A percentile compares a stretch with the other conserved stretches of the same genome.
Conservation (phyloP, 2,113 vertebrate species). For the Ramphastos sulfuratus region DNA sequence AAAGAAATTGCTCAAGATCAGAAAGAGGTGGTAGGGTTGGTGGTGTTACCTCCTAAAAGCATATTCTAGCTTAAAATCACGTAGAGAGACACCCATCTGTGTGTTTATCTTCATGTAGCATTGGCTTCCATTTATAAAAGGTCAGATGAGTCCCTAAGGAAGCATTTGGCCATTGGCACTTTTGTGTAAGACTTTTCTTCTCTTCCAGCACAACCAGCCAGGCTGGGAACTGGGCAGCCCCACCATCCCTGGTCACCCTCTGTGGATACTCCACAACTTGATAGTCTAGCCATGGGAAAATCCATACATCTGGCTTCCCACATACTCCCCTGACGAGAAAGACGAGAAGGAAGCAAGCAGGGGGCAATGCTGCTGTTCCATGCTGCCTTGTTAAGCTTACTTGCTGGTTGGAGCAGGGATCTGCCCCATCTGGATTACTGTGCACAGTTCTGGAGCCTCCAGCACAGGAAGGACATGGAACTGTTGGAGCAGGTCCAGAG, state of each 20-base stretch:
- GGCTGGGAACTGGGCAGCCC: not conserved
- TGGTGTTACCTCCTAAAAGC: not conserved
- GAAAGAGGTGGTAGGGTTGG: not conserved
- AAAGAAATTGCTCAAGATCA: not conserved
- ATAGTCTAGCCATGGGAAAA: not conserved
- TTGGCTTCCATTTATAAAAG: not conserved
- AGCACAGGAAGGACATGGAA: no score
- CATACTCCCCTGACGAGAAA: not conserved
- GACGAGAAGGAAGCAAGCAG: accelerated
- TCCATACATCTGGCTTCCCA: not conserved
- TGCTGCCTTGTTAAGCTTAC: accelerated
- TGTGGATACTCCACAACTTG: not conserved
- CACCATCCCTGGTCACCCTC: not conserved
- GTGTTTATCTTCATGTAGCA: not conserved
- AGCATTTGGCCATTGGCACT: not conserved
- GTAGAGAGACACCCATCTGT: not conserved
- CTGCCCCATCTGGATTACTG: not conserved
- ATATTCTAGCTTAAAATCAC: not conserved
- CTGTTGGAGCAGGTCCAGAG: no score
- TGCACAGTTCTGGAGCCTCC: no score
- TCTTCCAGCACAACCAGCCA: not conserved
- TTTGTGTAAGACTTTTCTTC: not conserved
- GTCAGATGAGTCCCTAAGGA: not conserved
- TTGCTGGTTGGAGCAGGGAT: not conserved
- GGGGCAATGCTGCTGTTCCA: not conserved